phyloP scores from a whole-genome alignment of 1,140 invertebrate genomes.

The Saccostrea glomerata region DNA sequence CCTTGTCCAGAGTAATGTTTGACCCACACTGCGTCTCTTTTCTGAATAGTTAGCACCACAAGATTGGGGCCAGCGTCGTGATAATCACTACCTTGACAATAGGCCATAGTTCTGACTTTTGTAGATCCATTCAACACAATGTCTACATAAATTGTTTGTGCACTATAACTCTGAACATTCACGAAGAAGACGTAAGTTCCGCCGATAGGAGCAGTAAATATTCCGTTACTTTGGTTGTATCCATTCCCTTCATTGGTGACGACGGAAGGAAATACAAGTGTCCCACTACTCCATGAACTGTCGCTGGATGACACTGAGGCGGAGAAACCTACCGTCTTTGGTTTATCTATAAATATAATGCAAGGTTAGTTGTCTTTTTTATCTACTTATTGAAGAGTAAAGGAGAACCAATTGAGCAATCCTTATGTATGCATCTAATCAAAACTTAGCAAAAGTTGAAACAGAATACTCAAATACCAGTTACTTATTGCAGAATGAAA shows the following conservation, averaged over 20 bases:
- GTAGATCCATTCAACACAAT: conserved; percentile 6
- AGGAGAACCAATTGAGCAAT: no score
- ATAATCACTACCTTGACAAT: background rate
- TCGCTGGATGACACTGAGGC: background rate
- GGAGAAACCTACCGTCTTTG: background rate
- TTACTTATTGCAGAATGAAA: no score
- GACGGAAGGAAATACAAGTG: conserved; percentile 4
- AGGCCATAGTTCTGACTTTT: conserved; percentile 7
- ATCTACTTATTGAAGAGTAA: background rate
- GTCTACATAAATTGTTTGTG: background rate
- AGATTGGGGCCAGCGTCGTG: background rate
- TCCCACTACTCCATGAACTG: background rate
- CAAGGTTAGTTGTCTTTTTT: background rate
- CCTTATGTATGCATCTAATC: no score
- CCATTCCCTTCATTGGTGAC: background rate
- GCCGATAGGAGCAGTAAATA: background rate
- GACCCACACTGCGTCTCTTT: background rate
- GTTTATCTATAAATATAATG: background rate
- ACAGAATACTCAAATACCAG: no score
- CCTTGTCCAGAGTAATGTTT: background rate
- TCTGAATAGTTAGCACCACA: background rate
- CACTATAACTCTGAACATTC: background rate
- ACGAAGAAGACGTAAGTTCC: conserved; percentile 10
- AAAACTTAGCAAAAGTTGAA: no score
- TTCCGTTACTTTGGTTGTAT: conserved; percentile 8